phyloP scores from a whole-genome alignment of 2,113 vertebrate genomes.

The Elephantulus edwardii region DNA sequence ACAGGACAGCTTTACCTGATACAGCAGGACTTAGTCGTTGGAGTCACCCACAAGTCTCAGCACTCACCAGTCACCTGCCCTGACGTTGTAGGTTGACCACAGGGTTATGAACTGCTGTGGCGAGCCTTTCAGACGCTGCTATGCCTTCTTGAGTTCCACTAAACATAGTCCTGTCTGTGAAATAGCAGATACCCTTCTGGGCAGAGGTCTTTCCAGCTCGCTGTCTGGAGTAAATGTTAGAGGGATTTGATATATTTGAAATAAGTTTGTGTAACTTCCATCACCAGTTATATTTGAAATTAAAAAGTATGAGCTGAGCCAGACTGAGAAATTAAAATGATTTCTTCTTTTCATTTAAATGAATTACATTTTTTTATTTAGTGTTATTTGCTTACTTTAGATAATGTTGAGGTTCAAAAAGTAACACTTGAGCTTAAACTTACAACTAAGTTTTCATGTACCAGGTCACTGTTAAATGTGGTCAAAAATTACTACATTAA shows the following conservation, averaged over 20 bases:
- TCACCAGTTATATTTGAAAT: conserved; percentile 4
- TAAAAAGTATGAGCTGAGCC: conserved; percentile 24
- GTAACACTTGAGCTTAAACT: background rate
- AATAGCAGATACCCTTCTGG: background rate
- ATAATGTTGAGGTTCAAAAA: background rate
- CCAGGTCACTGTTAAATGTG: background rate
- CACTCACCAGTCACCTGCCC: too few relatives aligned
- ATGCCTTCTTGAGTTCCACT: background rate
- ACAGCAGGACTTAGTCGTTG: background rate
- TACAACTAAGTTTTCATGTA: conserved; percentile 8
- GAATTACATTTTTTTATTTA: conserved; percentile 46
- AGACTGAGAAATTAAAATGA: background rate
- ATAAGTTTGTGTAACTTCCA: conserved; percentile 21
- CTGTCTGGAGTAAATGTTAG: conserved; percentile 11
- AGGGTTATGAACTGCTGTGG: too few relatives aligned
- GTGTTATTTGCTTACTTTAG: background rate
- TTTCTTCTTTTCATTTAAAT: conserved; percentile 34
- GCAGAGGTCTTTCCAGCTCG: background rate
- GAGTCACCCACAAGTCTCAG: background rate
- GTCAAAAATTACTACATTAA: conserved; percentile 8
- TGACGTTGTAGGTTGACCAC: too few relatives aligned
- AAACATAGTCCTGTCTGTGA: background rate
- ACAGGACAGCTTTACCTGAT: conserved; percentile 1
- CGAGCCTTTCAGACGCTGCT: too few relatives aligned
- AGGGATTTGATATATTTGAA: conserved; percentile 37